These are phyloP conservation scores for Simalia tracyae DNA, from an alignment of 2,797 vertebrate species.

Conservation along the genomic window DNA sequence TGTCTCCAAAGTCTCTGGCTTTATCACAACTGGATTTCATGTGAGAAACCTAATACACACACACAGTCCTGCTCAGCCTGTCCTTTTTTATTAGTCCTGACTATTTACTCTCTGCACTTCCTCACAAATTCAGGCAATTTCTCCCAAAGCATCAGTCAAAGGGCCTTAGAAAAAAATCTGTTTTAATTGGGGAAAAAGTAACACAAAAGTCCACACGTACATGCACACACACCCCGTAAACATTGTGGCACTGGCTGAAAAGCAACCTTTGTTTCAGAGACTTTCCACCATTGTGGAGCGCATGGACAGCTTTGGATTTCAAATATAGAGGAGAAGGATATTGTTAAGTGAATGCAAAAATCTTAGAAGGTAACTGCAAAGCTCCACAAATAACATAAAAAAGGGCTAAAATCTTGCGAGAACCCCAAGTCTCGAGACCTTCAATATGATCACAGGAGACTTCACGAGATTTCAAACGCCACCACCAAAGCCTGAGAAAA, in stretches of 20 bases:
- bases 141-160: slow-evolving; percentile 46
- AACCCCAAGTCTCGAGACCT: too few species aligned
- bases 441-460: too few species aligned
- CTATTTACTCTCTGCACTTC: slow-evolving; percentile 69
- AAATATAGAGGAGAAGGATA: neutral
- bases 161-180: slow-evolving; percentile 50
- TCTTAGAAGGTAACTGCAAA: too few species aligned
- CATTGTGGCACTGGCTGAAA: slow-evolving; percentile 45
- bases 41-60: slow-evolving; percentile 75
- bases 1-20: slow-evolving; percentile 76
- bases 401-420: too few species aligned
- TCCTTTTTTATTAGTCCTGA: slow-evolving; percentile 72
- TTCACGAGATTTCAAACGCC: too few species aligned
- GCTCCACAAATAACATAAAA: too few species aligned
- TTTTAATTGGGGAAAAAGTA: slow-evolving; percentile 53
- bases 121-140: slow-evolving; percentile 57
- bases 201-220: neutral
- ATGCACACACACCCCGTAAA: neutral
- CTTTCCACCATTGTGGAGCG: slow-evolving; percentile 37
- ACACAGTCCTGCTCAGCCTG: slow-evolving; percentile 70
- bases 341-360: too few species aligned
- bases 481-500: too few species aligned
- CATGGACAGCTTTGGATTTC: neutral
- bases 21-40: slow-evolving; percentile 75
- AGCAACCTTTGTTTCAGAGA: slow-evolving; percentile 45